A percentile compares a stretch with the other conserved stretches of the same genome.
phyloP scores from a whole-genome alignment of 2,797 vertebrate species.

The Bradypodion ventrale region DNA sequence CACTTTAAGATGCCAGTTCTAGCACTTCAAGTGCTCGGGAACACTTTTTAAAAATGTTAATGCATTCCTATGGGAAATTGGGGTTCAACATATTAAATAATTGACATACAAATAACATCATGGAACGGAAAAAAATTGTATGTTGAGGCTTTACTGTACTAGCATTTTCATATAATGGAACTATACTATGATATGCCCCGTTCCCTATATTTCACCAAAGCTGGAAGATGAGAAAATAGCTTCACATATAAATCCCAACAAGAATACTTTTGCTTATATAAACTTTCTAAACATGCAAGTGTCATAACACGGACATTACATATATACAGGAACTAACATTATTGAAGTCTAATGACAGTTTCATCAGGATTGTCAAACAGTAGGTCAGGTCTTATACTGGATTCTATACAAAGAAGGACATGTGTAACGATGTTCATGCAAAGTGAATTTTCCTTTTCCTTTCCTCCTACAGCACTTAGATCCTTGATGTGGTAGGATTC shows the following conservation, averaged over 20 bases:
- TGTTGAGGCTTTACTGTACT: no score
- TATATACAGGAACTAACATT: background rate
- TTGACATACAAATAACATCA: no score
- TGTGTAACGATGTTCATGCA: background rate
- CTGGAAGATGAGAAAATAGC: background rate
- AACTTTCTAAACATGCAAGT: no score
- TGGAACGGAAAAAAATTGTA: no score
- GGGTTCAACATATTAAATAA: no score
- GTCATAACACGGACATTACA: background rate
- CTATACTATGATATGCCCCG: background rate
- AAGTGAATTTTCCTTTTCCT: background rate
- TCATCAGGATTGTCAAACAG: background rate
- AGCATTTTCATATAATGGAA: background rate
- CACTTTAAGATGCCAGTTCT: background rate
- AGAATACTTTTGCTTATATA: background rate
- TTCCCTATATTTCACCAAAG: background rate
- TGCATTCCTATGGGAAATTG: no score
- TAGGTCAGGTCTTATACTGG: background rate
- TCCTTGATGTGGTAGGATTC: no score
- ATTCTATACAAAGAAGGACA: background rate
- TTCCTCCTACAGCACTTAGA: background rate
- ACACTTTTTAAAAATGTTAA: no score
- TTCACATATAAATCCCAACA: background rate
- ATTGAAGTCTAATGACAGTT: background rate
- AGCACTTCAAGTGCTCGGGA: background rate